A percentile compares a stretch with the other conserved stretches of the same genome.
These are phyloP conservation scores for Biston stratarius DNA, from an alignment of 2,888 invertebrate genomes.

Conservation along the genomic window DNA sequence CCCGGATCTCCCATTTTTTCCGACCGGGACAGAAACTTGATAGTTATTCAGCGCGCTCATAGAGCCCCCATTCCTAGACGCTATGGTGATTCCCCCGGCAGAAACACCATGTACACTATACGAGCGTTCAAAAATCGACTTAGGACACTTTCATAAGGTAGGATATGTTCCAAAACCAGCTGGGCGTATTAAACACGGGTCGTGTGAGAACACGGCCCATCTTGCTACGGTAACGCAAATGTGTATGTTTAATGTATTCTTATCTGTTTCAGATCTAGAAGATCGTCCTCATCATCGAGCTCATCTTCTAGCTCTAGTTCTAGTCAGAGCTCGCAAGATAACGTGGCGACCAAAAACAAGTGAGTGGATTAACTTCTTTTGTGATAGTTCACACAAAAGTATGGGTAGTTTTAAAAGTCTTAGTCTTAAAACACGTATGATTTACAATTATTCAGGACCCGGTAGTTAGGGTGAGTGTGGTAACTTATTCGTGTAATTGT, in stretches of 20 bases:
- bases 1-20: too few species aligned
- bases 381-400: neutral
- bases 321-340: slow-evolving; percentile 73
- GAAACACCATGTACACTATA: too few species aligned
- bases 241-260: neutral
- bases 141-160: too few species aligned
- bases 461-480: too few species aligned
- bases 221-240: neutral
- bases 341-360: slow-evolving; percentile 70
- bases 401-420: neutral
- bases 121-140: too few species aligned
- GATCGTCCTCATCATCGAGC: slow-evolving; percentile 79
- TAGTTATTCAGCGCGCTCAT: too few species aligned
- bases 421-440: neutral
- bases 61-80: too few species aligned
- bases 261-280: slow-evolving; percentile 65
- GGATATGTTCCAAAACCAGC: too few species aligned
- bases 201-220: neutral
- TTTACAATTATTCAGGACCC: too few species aligned
- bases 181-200: neutral
- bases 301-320: slow-evolving; percentile 81
- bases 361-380: slow-evolving; percentile 53
- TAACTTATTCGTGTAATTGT: too few species aligned
- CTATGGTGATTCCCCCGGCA: too few species aligned
- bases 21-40: too few species aligned